Evolutionary conservation across 2,113 vertebrate genomes (phyloP), one percentile per base, ranked within the genome.

Genomic region (Nyctibius bracteatus): DNA sequence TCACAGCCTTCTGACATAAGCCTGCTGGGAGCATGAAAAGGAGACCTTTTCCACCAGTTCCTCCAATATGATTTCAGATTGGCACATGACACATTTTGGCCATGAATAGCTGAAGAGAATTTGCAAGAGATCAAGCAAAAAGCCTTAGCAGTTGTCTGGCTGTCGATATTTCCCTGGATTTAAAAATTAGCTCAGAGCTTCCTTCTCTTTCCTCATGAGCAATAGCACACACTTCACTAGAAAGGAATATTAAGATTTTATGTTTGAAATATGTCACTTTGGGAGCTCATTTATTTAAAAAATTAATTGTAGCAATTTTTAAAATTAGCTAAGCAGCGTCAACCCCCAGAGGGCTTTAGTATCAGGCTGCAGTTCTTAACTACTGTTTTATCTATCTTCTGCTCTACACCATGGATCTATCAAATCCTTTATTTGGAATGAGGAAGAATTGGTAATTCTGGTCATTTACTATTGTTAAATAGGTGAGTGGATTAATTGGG

Each of bases 231-330:
- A 61, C 35, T 93, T 89, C 85, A 83, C 13, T 55, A 78, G 91
- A 95, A 95, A 97, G 61, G 70, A 97, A 58, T 95, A 96, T 81
- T 86, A 95, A 97, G 95, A 96, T 96, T 97, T 97, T 82, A 80
- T 91, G 80, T 94, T 94, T 96, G 96, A 97, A 98, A 97, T 95
- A 94, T 97, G 91, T 90, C 93, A 96, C 74, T 77, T 81, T 89
- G 58, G 96, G 96, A 98, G 77, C 51, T 94, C 71, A 88, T 94
- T 96, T 87, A 82, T 92, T 95, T 67, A 94, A 97, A 97, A 96
- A 94, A 96, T 47, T 97, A 97, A 96, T 95, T 88, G 58, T 75
- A 90, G 58, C 39, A 88, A 94, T 71, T 92, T 95, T 97, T 90
- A 92, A 97, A 97, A 97, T 28, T 94, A 97, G 75, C 91, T 87